Base-by-base conservation (phyloP, 2,888 invertebrate genomes). In the Mycalesis mineus region DNA sequence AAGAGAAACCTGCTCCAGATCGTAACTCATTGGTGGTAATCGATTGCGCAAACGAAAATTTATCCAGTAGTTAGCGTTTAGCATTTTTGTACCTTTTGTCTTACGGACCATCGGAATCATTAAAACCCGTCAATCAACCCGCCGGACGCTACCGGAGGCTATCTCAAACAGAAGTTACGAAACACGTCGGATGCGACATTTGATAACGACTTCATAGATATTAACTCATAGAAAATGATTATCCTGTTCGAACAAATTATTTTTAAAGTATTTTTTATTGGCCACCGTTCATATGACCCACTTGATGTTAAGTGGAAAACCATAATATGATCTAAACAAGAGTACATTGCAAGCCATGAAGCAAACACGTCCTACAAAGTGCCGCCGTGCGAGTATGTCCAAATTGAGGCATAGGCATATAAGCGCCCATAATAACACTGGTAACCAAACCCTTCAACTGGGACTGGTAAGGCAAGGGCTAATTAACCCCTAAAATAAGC, bases 41-140 rank as follows among this genome's bases (percentile, higher is more conserved):
- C 63, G 68, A 72, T 84, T 82, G 75, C 79, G 77, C 77, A 80
- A 81, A 50, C 50, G 28, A 75, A 70, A 78, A 75, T 78, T 75
- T 74, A 74, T 76, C 73, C 75, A 79, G 77, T 76, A 77, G 79
- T 78, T 77, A 78, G 65, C 66, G 60, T 65, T 61, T 60, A 62
- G 61, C 58, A 58, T 41, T 65, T 72, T 72, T 74, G 74, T 80
- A 67, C 55, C 64, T 75, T 73, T 75, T 77, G 69, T 75, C 65
- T 72, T 65, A 66, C 65, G 75, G 77, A 77, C 81, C 75, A 77
- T 81, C 75, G 69, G 69, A 76, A 73, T 77, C 70, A 72, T 77
- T 81, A 76, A 57, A 68, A 66, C 58, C 68, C 71, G 81, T 80
- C 82, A 80, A 78, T 84, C 80, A 82, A 68, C 50, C 52, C 49